A percentile compares a stretch with the other conserved stretches of the same genome.
These are phyloP conservation scores for Agonum fuliginosum DNA, from an alignment of 2,888 invertebrate species.

Conservation along the genomic window DNA sequence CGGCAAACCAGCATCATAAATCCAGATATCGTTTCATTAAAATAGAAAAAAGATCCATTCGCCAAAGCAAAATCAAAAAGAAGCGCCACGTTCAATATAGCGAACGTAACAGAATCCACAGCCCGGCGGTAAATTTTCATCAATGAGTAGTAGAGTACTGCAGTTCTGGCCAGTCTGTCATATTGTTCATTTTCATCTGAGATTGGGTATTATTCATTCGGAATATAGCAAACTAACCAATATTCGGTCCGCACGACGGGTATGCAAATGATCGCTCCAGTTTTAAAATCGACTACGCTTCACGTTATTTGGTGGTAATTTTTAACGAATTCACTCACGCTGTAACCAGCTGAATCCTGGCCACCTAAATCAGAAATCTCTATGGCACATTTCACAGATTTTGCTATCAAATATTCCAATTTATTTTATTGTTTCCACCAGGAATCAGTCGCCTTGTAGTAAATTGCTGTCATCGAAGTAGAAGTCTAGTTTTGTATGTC, in stretches of 20 bases:
- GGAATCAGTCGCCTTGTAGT: too few relatives aligned
- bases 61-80: conserved; percentile 17
- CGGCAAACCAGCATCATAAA: conserved; percentile 5
- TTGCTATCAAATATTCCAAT: too few relatives aligned
- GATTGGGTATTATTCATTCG: conserved; percentile 53
- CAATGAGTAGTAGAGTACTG: conserved; percentile 22
- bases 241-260: conserved; percentile 38
- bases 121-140: conserved; percentile 34
- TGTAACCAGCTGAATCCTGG: neutral
- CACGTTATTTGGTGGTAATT: conserved; percentile 54
- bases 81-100: conserved; percentile 8
- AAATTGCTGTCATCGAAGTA: too few relatives aligned
- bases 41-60: conserved; percentile 12
- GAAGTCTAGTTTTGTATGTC: too few relatives aligned
- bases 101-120: conserved; percentile 36
- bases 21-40: conserved; percentile 25
- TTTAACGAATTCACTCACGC: conserved; percentile 54
- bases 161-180: conserved; percentile 38
- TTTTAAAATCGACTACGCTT: conserved; percentile 50
- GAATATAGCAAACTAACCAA: conserved; percentile 52
- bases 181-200: conserved; percentile 55
- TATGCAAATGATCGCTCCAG: conserved; percentile 52
- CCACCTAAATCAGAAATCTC: neutral
- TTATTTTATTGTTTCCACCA: too few relatives aligned
- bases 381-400: neutral